A percentile compares a stretch with the other conserved stretches of the same genome.
Evolutionary conservation across 2,797 vertebrate genomes (phyloP).

Genomic region (Falco novaeseelandiae): DNA sequence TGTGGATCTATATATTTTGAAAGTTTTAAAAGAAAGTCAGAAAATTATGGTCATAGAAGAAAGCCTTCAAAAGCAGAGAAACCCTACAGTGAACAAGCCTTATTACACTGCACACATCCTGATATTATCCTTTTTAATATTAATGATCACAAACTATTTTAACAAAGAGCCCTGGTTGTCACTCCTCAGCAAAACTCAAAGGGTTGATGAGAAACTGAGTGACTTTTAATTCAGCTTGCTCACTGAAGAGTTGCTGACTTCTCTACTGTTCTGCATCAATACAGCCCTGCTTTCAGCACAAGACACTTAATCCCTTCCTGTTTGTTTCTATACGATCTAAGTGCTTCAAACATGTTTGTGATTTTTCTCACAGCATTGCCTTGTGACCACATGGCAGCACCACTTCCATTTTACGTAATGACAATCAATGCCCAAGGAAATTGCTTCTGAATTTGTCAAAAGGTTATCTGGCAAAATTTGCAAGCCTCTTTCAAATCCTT

Average conservation of each 20-base stretch:
- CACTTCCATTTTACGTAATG: background rate
- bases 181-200: background rate
- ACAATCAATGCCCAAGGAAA: background rate
- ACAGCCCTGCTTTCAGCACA: background rate
- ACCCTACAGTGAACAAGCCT: background rate
- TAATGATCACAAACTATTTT: background rate
- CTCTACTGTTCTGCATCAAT: accelerated
- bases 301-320: background rate
- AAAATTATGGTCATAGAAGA: background rate
- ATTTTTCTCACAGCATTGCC: background rate
- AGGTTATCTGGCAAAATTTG: background rate
- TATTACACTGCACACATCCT: background rate
- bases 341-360: background rate
- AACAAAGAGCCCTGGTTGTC: background rate
- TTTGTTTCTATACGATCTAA: background rate
- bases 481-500: background rate
- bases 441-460: background rate
- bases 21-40: background rate
- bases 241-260: background rate
- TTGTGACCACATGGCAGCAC: background rate
- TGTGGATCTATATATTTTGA: background rate
- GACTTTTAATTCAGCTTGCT: background rate
- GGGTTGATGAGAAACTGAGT: background rate
- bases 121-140: background rate
- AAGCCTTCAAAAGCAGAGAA: background rate